Percentiles rank a stretch among this genome's conserved stretches.
Conservation (phyloP, 2,888 invertebrate genomes). For the Epirrhoe tristata region DNA sequence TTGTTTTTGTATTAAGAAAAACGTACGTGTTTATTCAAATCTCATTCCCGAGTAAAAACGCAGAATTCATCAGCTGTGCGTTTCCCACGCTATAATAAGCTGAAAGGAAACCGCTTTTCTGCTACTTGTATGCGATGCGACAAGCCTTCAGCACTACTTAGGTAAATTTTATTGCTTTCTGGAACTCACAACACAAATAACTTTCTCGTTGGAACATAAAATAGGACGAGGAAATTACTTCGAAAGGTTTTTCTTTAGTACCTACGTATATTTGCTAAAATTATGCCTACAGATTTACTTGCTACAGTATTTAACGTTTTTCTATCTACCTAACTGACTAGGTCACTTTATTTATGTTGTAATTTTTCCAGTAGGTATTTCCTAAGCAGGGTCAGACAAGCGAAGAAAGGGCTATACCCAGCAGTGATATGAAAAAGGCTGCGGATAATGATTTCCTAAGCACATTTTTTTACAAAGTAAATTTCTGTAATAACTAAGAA, state of each 20-base stretch:
- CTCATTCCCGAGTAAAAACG: slow-evolving; percentile 10
- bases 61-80: slow-evolving; percentile 13
- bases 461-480: no score
- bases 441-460: no score
- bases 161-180: slow-evolving; percentile 3
- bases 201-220: not conserved
- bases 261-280: not conserved
- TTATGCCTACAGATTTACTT: not conserved
- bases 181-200: not conserved
- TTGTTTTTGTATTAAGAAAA: not conserved
- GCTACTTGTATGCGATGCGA: slow-evolving; percentile 11
- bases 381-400: no score
- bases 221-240: not conserved
- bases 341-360: no score
- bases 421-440: no score
- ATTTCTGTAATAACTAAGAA: no score
- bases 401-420: no score
- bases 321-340: no score
- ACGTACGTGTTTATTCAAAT: slow-evolving; percentile 13
- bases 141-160: slow-evolving; percentile 9
- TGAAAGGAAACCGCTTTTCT: slow-evolving; percentile 22
- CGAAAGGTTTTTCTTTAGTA: not conserved
- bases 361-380: no score
- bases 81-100: slow-evolving; percentile 22
- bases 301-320: no score